Evolutionary conservation across 2,113 vertebrate species (phyloP), one percentile per base, ranked within the genome.

Genomic region (Leuciscus idus): DNA sequence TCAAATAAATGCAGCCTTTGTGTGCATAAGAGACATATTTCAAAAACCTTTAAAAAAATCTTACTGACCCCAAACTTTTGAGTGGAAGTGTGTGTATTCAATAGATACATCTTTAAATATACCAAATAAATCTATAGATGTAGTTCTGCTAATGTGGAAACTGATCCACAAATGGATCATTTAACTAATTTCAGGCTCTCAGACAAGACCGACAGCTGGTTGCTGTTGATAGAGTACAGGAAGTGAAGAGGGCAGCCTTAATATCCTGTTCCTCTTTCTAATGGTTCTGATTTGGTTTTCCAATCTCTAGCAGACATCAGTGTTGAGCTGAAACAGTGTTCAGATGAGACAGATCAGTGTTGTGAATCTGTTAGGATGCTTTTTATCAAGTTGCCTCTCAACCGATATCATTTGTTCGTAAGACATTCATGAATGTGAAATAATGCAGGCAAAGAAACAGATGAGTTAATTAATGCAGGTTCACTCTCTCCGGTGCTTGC

Each of bases 291-390:
- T 80, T 59, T 77, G 77, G 61, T 46, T 39, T 57, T 55, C 7
- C 28, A 36, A 87, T 85, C 46, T 85, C 76, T n/a, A 10, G 30
- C 33, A 88, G 87, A 82, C 83, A 70, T 88, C 78, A 70, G 66
- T n/a, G 11, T 84, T 21, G n/a, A 64, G 43, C 28, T 52, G 33
- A 26, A 6, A 33, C 28, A 9, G 48, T 75, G 28, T 43, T 43
- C 43, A 43, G 8, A 10, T 43, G 8, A 43, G 43, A 43, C 8
- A 57, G 57, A 57, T 12, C 7, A 59, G 26, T 21, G 52, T 21
- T 55, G 17, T 59, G 55, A 10, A 33, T 33, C 33, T 57, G 30
- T 59, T 15, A 50, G 39, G 39, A 59, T 33, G 11, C 13, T 26
- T 73, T 84, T 33, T 59, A 70, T 48, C 23, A 13, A 28, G 46